phyloP scores from a whole-genome alignment of 2,113 vertebrate genomes.

The Pyxicephalus adspersus region DNA sequence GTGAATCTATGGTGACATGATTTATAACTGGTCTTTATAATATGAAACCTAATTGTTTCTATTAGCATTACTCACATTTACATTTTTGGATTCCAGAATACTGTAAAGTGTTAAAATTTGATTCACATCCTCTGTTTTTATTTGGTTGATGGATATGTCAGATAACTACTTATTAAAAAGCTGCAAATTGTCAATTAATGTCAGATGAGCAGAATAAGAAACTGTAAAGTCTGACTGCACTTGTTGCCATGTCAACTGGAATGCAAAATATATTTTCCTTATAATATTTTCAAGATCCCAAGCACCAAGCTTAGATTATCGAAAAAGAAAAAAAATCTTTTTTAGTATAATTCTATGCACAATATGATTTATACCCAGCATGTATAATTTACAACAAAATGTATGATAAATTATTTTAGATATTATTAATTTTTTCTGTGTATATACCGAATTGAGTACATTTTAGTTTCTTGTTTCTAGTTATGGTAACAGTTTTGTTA shows the following conservation, averaged over 20 bases:
- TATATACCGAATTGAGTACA: too few relatives aligned
- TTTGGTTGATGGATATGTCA: constrained; percentile 32
- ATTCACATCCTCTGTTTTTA: constrained; percentile 32
- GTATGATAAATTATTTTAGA: too few relatives aligned
- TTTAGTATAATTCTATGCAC: background rate
- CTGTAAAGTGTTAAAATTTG: constrained; percentile 18
- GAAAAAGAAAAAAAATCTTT: background rate
- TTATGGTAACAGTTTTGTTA: too few relatives aligned
- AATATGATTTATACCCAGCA: too few relatives aligned
- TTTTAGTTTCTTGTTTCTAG: too few relatives aligned
- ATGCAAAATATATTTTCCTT: constrained; percentile 8
- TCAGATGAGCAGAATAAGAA: constrained; percentile 46
- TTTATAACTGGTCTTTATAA: too few relatives aligned
- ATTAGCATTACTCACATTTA: too few relatives aligned
- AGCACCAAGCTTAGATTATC: background rate
- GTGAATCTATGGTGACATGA: too few relatives aligned
- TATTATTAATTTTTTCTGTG: too few relatives aligned
- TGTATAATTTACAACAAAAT: too few relatives aligned
- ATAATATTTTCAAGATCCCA: constrained; percentile 14
- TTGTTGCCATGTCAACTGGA: constrained; percentile 43
- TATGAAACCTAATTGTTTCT: too few relatives aligned
- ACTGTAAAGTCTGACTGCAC: constrained; percentile 31
- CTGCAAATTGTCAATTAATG: constrained; percentile 49
- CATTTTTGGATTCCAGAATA: too few relatives aligned
- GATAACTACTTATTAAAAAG: constrained; percentile 45